phyloP scores from a whole-genome alignment of 2,113 vertebrate genomes.

The Diadophis punctatus region DNA sequence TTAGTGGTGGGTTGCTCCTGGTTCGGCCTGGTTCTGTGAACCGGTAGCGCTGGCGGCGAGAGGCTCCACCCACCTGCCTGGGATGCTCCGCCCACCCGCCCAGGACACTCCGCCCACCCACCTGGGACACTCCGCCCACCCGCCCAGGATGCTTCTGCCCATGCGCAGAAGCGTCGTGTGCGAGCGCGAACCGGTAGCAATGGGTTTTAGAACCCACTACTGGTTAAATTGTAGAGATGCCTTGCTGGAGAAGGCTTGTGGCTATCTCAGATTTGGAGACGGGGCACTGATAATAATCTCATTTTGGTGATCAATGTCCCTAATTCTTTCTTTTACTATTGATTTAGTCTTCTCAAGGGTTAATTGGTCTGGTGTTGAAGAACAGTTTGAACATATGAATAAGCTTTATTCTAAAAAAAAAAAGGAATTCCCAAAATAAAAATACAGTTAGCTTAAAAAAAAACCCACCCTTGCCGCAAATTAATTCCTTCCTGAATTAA shows the following conservation, averaged over 20 bases:
- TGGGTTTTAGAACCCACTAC: no score
- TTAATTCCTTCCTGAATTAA: neutral
- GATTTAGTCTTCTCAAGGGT: neutral
- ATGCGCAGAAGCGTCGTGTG: no score
- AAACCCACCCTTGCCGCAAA: neutral
- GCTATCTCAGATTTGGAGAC: neutral
- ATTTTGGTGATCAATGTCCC: neutral
- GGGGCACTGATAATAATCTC: neutral
- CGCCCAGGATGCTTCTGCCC: no score
- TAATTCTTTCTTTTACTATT: neutral
- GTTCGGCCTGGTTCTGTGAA: no score
- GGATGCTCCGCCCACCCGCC: no score
- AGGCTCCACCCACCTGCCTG: no score
- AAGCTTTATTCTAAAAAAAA: neutral
- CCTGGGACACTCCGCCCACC: no score
- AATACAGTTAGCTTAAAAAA: neutral
- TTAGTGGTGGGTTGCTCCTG: no score
- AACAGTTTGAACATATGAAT: neutral
- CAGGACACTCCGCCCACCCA: no score
- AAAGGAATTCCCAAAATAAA: neutral
- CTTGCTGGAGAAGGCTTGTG: neutral
- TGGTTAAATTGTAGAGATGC: neutral
- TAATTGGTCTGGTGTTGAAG: neutral
- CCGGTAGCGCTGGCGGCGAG: no score
- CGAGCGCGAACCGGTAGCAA: no score